Percentiles rank a stretch among this genome's conserved stretches.
These are phyloP conservation scores for Numenius arquata DNA, from an alignment of 2,113 vertebrate genomes.

Conservation along the genomic window DNA sequence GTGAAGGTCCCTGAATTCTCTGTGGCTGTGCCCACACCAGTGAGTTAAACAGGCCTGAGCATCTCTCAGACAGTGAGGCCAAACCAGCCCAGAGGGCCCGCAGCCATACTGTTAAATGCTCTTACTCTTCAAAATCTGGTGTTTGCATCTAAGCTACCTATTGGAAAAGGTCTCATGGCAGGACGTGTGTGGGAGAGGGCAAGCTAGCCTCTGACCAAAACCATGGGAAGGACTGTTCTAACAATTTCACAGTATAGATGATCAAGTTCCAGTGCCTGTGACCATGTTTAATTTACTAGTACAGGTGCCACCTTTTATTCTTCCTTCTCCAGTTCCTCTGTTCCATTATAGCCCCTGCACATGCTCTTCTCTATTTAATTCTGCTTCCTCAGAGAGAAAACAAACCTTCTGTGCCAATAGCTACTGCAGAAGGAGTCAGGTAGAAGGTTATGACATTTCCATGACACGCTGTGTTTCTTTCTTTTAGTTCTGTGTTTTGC, in stretches of 20 bases:
- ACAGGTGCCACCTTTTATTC: neutral
- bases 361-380: neutral
- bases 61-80: neutral
- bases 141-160: neutral
- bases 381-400: neutral
- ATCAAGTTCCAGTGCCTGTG: neutral
- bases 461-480: neutral
- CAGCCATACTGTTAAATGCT: neutral
- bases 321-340: neutral
- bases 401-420: neutral
- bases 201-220: neutral
- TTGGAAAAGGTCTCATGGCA: neutral
- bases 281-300: neutral
- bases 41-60: neutral
- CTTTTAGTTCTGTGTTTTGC: conserved; percentile 12
- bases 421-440: neutral
- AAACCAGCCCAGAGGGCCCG: neutral
- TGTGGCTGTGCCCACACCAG: neutral
- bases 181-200: neutral
- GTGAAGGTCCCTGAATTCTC: neutral
- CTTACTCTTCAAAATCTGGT: neutral
- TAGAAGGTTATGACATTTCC: conserved; percentile 13
- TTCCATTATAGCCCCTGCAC: neutral
- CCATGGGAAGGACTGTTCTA: neutral
- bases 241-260: neutral